Evolutionary conservation across 2,888 invertebrate genomes (phyloP).

Genomic region (Cactoblastis cactorum): DNA sequence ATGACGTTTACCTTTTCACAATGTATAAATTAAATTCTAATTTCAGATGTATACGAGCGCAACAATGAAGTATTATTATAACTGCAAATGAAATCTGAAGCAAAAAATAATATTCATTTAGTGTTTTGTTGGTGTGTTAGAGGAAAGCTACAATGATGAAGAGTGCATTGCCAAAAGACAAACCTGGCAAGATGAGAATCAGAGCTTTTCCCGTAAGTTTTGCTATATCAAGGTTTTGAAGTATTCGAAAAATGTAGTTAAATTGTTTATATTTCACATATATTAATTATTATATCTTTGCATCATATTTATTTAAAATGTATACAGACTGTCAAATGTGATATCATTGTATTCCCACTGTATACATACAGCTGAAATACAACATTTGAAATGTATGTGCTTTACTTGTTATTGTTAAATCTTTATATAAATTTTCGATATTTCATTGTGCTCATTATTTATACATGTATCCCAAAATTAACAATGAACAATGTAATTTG

Average conservation of each 20-base stretch:
- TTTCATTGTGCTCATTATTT: no score
- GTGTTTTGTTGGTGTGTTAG: conserved; percentile 51
- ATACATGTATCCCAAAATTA: no score
- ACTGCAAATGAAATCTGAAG: conserved; percentile 62
- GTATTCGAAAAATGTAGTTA: neutral
- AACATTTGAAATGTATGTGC: no score
- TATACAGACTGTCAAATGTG: no score
- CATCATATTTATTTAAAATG: neutral
- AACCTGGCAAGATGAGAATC: conserved; percentile 96
- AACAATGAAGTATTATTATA: conserved; percentile 65
- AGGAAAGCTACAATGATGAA: conserved; percentile 81
- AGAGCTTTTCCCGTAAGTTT: conserved; percentile 97
- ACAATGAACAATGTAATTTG: no score
- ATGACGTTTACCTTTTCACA: conserved; percentile 22
- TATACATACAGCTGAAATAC: no score
- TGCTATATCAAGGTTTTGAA: neutral
- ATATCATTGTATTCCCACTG: no score
- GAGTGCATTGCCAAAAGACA: conserved; percentile 90
- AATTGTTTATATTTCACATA: no score
- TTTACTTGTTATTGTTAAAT: no score
- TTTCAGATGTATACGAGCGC: conserved; percentile 65
- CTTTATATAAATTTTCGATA: no score
- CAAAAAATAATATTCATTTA: conserved; percentile 41
- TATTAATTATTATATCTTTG: neutral
- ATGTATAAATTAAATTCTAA: conserved; percentile 35